Conservation (phyloP, 2,888 invertebrate species). For the Cosmopolites sordidus region DNA sequence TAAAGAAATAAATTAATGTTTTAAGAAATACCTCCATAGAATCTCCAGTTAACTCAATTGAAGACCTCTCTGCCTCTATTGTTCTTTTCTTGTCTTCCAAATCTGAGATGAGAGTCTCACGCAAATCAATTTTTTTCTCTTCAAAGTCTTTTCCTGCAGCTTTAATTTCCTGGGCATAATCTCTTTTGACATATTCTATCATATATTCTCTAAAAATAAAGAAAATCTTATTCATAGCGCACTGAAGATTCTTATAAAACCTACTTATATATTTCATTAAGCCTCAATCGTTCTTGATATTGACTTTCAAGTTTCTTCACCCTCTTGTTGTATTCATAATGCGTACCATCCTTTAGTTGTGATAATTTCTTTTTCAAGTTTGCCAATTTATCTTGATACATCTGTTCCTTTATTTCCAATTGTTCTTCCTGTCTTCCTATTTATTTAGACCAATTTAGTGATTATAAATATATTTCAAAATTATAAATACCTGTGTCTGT, state of each 20-base stretch:
- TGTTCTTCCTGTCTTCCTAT: constrained; percentile 66
- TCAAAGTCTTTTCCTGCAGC: constrained; percentile 89
- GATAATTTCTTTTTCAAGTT: constrained; percentile 85
- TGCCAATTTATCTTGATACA: constrained; percentile 87
- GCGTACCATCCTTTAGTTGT: constrained; percentile 79
- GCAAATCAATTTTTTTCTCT: constrained; percentile 87
- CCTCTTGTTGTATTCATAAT: constrained; percentile 80
- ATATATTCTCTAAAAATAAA: constrained; percentile 63
- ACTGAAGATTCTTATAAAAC: not conserved
- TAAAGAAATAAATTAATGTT: too few species aligned
- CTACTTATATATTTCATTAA: constrained; percentile 64
- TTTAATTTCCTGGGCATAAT: constrained; percentile 83
- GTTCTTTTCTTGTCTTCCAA: constrained; percentile 88
- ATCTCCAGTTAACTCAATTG: constrained; percentile 77
- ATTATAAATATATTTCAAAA: not conserved
- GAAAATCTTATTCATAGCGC: not conserved
- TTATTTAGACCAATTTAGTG: not conserved
- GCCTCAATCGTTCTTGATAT: constrained; percentile 71
- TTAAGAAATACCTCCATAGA: constrained; percentile 32
- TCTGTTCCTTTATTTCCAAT: constrained; percentile 82
- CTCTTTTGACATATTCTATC: constrained; percentile 81
- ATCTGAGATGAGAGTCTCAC: constrained; percentile 83
- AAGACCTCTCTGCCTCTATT: constrained; percentile 81
- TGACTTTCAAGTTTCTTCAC: constrained; percentile 78
- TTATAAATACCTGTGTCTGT: constrained; percentile 67